Evolutionary conservation across 2,797 vertebrate genomes (phyloP).

Genomic region (Karalla daura): DNA sequence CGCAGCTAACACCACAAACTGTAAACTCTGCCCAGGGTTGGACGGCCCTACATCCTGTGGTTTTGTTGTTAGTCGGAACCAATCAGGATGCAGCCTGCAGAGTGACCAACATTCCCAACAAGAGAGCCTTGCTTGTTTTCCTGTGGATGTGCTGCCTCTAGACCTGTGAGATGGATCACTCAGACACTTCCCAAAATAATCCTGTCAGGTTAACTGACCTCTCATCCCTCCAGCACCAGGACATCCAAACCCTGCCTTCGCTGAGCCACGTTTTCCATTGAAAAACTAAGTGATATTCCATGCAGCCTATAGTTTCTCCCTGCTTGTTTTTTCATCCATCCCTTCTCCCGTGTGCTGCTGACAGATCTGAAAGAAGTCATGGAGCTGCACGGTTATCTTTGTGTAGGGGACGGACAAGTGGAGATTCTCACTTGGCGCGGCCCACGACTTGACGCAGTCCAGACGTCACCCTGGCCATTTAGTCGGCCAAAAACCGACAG

Average conservation of each 20-base stretch:
- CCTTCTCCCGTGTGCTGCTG: conserved; percentile 55
- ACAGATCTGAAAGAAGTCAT: conserved; percentile 67
- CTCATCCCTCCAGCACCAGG: conserved; percentile 43
- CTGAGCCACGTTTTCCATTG: conserved; percentile 80
- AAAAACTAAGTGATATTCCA: conserved; percentile 80
- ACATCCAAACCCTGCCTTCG: conserved; percentile 51
- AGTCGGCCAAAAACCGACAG: conserved; percentile 66
- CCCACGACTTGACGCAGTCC: conserved; percentile 72
- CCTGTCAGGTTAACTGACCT: conserved; percentile 66
- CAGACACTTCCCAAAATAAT: conserved; percentile 49
- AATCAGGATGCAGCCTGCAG: conserved; percentile 11
- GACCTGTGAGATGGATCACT: conserved; percentile 23
- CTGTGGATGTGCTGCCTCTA: conserved; percentile 19
- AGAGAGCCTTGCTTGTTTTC: conserved; percentile 20
- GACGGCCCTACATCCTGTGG: conserved; percentile 13
- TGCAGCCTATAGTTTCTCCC: conserved; percentile 50
- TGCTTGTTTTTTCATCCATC: conserved; percentile 40
- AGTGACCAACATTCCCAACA: conserved; percentile 3
- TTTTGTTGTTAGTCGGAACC: conserved; percentile 41
- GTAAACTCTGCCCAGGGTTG: conserved; percentile 28
- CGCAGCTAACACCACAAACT: conserved; percentile 37
- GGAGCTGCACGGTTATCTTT: conserved; percentile 72
- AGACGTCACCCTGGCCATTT: conserved; percentile 75
- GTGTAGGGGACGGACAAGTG: conserved; percentile 66
- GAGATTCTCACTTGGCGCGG: conserved; percentile 70